Evolutionary conservation across 2,888 invertebrate species (phyloP).

Genomic region (Elysia crispata): DNA sequence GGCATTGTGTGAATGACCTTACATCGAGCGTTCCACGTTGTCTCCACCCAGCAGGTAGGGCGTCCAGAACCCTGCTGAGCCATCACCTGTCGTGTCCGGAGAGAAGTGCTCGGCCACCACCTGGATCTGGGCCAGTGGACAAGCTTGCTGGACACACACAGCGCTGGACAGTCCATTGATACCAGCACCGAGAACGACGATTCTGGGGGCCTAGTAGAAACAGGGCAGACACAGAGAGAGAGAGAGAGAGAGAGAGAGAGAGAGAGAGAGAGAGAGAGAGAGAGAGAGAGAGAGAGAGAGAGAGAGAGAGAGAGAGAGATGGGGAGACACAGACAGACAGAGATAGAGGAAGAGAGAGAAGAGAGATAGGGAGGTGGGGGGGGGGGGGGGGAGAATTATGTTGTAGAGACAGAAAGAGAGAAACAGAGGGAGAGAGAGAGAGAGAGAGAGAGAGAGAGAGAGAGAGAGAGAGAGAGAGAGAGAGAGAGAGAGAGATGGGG

Average conservation of each 20-base stretch:
- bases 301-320: neutral
- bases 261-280: neutral
- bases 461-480: neutral
- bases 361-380: neutral
- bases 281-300: neutral
- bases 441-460: constrained; percentile 5
- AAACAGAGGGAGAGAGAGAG: neutral
- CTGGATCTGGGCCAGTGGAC: constrained; percentile 63
- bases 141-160: constrained; percentile 55
- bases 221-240: neutral
- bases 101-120: constrained; percentile 71
- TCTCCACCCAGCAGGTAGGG: constrained; percentile 64
- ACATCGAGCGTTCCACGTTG: constrained; percentile 39
- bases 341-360: constrained; percentile 18
- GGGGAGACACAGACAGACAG: neutral
- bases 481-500: constrained; percentile 18
- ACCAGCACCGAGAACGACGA: constrained; percentile 58
- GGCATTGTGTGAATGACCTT: no score
- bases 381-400: no score
- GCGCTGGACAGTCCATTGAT: constrained; percentile 58
- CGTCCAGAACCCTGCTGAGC: constrained; percentile 73
- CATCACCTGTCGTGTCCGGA: constrained; percentile 71
- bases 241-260: neutral
- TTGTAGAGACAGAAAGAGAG: no score
- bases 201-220: constrained; percentile 27